Base-by-base conservation (phyloP, 2,113 vertebrate species). In the Cathartes aura region DNA sequence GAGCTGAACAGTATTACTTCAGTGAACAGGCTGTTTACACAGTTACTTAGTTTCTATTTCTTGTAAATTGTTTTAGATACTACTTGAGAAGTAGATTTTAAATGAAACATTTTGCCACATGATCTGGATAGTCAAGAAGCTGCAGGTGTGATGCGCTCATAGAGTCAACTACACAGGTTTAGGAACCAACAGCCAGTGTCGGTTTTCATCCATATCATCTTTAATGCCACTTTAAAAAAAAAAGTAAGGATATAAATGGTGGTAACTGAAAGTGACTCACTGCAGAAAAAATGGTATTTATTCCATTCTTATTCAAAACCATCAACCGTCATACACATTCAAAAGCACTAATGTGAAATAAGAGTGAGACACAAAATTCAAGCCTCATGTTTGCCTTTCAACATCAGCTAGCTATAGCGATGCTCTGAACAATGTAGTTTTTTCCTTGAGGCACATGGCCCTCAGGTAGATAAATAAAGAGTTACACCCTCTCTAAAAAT, bases 241-340 rank as follows among this genome's bases (percentile, higher is more conserved):
- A 50, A 48, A 38, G 14, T 36, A 86, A 93, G 30, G 70, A 62
- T 55, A 85, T 40, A 94, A 95, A 80, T n/a, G 56, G 42, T 26
- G 17, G 29, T 64, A 84, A 82, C 43, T 75, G 50, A 67, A 78
- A 93, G n/a, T 74, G 74, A 94, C n/a, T 85, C 66, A 73, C 73
- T 84, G 29, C 48, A 95, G 63, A 58, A 84, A 96, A 86, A 43
- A 73, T 0, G 2, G 45, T 66, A 93, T 78, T 78, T 93, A 90
- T 78, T 96, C 68, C 80, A 89, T 73, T 95, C 81, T 91, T 84
- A 92, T 43, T 78, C 74, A 90, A 93, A 60, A 90, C 34, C 60
- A 87, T 42, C 45, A 92, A 34, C 56, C 8, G 1, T 30, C 74
- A 73, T 12, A 64, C 76, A 60, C 45, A 64, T 40, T 93, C 45